Evolutionary conservation across 2,113 vertebrate genomes (phyloP).

Genomic region (Notothenia rossii): DNA sequence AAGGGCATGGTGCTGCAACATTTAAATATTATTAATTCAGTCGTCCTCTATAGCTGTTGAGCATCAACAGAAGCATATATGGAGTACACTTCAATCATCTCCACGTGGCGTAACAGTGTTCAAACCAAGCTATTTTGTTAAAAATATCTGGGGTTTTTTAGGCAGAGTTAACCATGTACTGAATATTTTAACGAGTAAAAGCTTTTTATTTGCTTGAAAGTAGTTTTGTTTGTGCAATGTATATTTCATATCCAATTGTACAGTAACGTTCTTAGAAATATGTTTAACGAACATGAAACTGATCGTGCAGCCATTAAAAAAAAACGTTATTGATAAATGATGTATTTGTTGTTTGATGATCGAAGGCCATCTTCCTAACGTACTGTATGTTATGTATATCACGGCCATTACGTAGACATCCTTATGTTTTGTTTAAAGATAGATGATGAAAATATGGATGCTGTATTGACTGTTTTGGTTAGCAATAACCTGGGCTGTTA

Average conservation of each 20-base stretch:
- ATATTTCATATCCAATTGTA: conserved; percentile 2
- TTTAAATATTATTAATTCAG: not conserved
- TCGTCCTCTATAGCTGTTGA: not conserved
- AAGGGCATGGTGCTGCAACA: not conserved
- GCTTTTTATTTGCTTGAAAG: not conserved
- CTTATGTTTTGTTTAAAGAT: not conserved
- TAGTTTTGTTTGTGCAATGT: not conserved
- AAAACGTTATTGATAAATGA: not conserved
- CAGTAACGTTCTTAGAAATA: not conserved
- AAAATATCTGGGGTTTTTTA: not conserved
- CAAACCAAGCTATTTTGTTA: not conserved
- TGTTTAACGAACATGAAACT: not conserved
- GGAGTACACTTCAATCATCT: not conserved
- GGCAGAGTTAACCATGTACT: not conserved
- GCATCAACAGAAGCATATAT: not conserved
- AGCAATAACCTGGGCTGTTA: conserved; percentile 1
- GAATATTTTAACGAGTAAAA: conserved; percentile 1
- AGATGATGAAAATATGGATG: not conserved
- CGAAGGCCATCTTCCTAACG: not conserved
- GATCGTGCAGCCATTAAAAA: conserved; percentile 1
- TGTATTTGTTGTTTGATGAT: conserved; percentile 7
- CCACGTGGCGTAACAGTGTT: not conserved
- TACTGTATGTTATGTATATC: conserved; percentile 13
- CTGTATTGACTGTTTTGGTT: not conserved
- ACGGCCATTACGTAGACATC: not conserved